Percentiles rank a stretch among this genome's conserved stretches.
Conservation (phyloP, 1,140 invertebrate species). For the Caenorhabditis briggsae region DNA sequence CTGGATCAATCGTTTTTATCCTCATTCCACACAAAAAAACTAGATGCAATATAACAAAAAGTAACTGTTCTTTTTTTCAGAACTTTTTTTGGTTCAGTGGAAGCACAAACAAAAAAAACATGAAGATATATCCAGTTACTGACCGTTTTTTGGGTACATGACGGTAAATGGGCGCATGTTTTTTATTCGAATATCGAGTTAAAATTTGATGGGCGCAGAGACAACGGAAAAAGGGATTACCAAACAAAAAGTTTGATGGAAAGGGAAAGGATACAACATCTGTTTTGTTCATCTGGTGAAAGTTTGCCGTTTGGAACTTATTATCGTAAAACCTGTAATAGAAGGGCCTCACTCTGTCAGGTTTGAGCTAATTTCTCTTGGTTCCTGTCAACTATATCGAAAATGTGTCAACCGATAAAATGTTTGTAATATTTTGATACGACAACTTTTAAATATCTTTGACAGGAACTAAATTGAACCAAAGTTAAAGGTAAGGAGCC, state of each 20-base stretch:
- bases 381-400: no score
- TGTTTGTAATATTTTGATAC: no score
- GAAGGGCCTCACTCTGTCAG: no score
- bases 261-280: neutral
- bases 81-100: neutral
- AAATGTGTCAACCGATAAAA: no score
- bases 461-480: no score
- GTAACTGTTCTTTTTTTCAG: neutral
- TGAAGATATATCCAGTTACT: slow-evolving; percentile 38
- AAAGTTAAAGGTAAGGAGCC: no score
- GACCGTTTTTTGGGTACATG: slow-evolving; percentile 45
- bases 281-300: neutral
- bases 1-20: slow-evolving; percentile 32
- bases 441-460: no score
- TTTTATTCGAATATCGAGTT: neutral
- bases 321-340: no score
- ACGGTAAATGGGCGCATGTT: slow-evolving; percentile 41
- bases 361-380: no score
- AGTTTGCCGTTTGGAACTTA: neutral
- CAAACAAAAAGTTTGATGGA: neutral
- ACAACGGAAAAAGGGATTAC: neutral
- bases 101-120: slow-evolving; percentile 36
- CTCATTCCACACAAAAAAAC: neutral
- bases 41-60: slow-evolving; percentile 20
- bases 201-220: neutral